Evolutionary conservation across 2,113 vertebrate species (phyloP).

Genomic region (Zosterops pallidus): DNA sequence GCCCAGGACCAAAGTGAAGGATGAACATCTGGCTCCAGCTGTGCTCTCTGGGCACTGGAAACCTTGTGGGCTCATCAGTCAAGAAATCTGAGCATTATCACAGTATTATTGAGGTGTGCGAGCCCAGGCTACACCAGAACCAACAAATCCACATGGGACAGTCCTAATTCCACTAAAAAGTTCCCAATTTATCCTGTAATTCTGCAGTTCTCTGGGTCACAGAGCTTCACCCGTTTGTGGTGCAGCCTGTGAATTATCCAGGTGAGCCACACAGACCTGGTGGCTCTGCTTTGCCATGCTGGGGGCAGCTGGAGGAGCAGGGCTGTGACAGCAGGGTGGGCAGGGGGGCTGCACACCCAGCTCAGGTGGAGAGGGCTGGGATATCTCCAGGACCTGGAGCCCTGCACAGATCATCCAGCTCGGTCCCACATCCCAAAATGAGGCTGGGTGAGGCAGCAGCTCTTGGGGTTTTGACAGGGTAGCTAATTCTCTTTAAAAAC

Average conservation of each 20-base stretch:
- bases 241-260: rapidly evolving
- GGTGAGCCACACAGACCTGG: background rate
- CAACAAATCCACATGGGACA: background rate
- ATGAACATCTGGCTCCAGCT: background rate
- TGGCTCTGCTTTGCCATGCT: background rate
- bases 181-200: background rate
- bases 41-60: background rate
- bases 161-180: background rate
- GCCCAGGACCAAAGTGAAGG: background rate
- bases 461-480: background rate
- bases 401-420: background rate
- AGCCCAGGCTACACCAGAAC: background rate
- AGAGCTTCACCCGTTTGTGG: background rate
- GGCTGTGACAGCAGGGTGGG: background rate
- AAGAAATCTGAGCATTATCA: background rate
- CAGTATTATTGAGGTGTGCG: background rate
- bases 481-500: background rate
- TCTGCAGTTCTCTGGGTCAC: background rate
- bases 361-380: background rate
- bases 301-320: background rate
- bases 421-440: background rate
- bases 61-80: rapidly evolving
- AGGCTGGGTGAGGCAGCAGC: background rate
- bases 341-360: background rate
- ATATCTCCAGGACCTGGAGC: background rate